Base-by-base conservation (phyloP, 1,140 invertebrate species). In the Pseudomyrmex flavicornis region DNA sequence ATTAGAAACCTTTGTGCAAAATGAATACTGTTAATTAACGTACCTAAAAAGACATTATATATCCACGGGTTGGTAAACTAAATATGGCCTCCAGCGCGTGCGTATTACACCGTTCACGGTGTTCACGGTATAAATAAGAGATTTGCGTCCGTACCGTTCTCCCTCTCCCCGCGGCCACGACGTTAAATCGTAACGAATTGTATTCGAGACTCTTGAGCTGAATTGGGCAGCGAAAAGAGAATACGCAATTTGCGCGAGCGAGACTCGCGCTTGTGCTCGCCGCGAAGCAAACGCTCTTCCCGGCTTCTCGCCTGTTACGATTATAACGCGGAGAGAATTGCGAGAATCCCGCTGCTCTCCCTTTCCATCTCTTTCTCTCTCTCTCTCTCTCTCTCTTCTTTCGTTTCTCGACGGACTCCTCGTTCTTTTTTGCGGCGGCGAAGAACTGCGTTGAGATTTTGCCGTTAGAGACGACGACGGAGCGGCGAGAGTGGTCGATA, bases 1-100 rank as follows among this genome's bases (percentile, higher is more conserved):
- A 95, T 95, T 95, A 95, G 94, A 95, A 95, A 95, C 95, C 95
- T 95, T 95, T 95, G 95, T 95, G 93, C 93, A 95, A 95, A 95
- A 95, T 95, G 95, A 95, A 95, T 95, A 95, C 94, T 93, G 94
- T 95, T 95, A 95, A 95, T 95, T 95, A 95, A 95, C 92, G 93
- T 94, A 93, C 92, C 94, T 92, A 92, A 95, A 95, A 95, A 95
- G 95, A 95, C 94, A 94, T 95, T 94, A 95, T 35, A 35, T 93
- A 93, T 92, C 91, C 87, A 89, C 88, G 90, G 86, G 90, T 88
- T 92, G 91, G 91, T 92, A 93, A 94, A 93, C 92, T 92, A 92
- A 93, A 93, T 93, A 93, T 91, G 90, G 89, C 90, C 90, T 88
- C 87, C 82, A 84, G 88, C 87, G 88, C 85, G 83, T 88, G 89